phyloP scores from a whole-genome alignment of 2,888 invertebrate species.

The Drosophila mercatorum region DNA sequence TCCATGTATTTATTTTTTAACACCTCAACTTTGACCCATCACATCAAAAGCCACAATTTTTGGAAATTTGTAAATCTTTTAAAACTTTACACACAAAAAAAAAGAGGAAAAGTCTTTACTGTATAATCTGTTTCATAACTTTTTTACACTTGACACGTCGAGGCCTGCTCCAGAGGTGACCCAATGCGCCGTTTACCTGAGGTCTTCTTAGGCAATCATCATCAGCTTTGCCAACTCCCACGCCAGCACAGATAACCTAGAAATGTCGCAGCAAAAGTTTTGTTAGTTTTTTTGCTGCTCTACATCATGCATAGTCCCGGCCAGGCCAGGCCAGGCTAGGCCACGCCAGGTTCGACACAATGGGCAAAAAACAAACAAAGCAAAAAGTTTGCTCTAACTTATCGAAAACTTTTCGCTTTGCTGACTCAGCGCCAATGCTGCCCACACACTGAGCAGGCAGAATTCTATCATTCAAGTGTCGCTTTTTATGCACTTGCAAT shows the following conservation, averaged over 20 bases:
- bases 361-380: slow-evolving; percentile 36
- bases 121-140: slow-evolving; percentile 42
- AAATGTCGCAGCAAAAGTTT: slow-evolving; percentile 38
- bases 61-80: neutral
- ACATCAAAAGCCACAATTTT: neutral
- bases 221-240: slow-evolving; percentile 16
- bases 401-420: slow-evolving; percentile 40
- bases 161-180: slow-evolving; percentile 8
- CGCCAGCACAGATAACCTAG: slow-evolving; percentile 31
- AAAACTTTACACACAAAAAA: neutral
- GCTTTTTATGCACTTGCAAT: slow-evolving; percentile 36
- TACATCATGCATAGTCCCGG: slow-evolving; percentile 16
- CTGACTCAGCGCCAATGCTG: slow-evolving; percentile 33
- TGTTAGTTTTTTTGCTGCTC: slow-evolving; percentile 4
- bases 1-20: neutral
- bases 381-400: slow-evolving; percentile 41
- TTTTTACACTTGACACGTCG: slow-evolving; percentile 26
- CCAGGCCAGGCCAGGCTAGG: slow-evolving; percentile 6
- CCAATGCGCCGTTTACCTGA: slow-evolving; percentile 11
- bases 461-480: slow-evolving; percentile 50
- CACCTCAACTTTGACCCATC: neutral
- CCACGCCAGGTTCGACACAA: slow-evolving; percentile 26
- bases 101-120: neutral
- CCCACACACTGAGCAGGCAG: slow-evolving; percentile 14
- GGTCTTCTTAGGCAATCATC: slow-evolving; percentile 16